Percentiles rank a stretch among this genome's conserved stretches.
These are phyloP conservation scores for Fratercula arctica DNA, from an alignment of 2,797 vertebrate species.

Conservation along the genomic window DNA sequence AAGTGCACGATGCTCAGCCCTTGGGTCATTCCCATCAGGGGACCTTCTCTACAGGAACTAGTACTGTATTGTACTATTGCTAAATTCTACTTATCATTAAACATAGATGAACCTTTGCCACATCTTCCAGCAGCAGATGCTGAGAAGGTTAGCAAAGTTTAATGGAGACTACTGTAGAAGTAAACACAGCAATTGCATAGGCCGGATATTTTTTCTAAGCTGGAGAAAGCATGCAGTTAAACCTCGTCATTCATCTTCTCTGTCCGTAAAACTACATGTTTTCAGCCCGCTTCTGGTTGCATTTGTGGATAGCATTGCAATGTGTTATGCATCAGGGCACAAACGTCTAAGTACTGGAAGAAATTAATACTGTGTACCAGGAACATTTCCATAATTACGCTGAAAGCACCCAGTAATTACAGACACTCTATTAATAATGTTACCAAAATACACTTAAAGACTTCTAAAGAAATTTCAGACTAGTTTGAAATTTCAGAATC, in stretches of 20 bases:
- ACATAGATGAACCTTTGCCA: background rate
- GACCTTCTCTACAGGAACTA: background rate
- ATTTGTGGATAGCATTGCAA: background rate
- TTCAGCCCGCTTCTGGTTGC: background rate
- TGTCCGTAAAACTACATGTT: background rate
- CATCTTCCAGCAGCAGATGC: background rate
- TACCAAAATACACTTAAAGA: conserved; percentile 44
- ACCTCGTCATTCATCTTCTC: background rate
- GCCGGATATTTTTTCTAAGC: background rate
- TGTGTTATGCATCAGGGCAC: background rate
- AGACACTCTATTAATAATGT: conserved; percentile 60
- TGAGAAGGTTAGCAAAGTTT: background rate
- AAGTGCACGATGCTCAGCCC: background rate
- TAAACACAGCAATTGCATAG: background rate
- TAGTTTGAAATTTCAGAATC: conserved; percentile 34
- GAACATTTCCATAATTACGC: conserved; percentile 42
- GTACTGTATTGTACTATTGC: background rate
- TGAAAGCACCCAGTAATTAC: conserved; percentile 52
- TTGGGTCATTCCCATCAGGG: background rate
- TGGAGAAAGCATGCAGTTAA: background rate
- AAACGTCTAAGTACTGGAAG: background rate
- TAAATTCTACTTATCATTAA: background rate
- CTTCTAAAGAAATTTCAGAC: conserved; percentile 58
- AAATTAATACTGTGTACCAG: conserved; percentile 2
- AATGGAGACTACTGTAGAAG: background rate